phyloP scores from a whole-genome alignment of 2,888 invertebrate genomes.

The Macrophya annulata region DNA sequence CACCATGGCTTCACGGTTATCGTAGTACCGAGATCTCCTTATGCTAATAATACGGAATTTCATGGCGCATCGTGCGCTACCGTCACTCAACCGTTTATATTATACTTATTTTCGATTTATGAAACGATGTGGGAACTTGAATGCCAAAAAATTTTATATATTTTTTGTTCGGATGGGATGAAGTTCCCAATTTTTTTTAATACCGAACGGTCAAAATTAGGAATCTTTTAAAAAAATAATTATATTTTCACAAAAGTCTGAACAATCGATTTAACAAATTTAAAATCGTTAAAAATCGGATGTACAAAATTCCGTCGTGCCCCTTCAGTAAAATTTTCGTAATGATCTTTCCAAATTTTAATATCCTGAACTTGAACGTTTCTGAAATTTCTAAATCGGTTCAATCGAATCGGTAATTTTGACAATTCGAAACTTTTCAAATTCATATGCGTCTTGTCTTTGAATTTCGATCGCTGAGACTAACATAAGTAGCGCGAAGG shows the following conservation, averaged over 20 bases:
- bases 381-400: too few relatives aligned
- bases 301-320: too few relatives aligned
- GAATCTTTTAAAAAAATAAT: too few relatives aligned
- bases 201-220: too few relatives aligned
- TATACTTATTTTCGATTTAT: neutral
- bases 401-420: too few relatives aligned
- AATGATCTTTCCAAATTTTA: too few relatives aligned
- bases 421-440: neutral
- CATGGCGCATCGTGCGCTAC: slow-evolving; percentile 20
- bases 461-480: neutral
- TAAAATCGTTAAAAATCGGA: too few relatives aligned
- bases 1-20: slow-evolving; percentile 12
- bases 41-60: slow-evolving; percentile 43
- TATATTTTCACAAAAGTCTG: too few relatives aligned
- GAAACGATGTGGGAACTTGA: neutral
- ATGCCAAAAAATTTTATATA: neutral
- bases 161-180: neutral
- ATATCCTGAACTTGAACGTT: too few relatives aligned
- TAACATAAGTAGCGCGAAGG: slow-evolving; percentile 59
- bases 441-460: neutral
- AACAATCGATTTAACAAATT: too few relatives aligned
- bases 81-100: slow-evolving; percentile 3
- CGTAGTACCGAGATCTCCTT: slow-evolving; percentile 28
- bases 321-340: too few relatives aligned
- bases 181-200: too few relatives aligned